phyloP scores from a whole-genome alignment of 2,888 invertebrate species.

The Andricus curvator region DNA sequence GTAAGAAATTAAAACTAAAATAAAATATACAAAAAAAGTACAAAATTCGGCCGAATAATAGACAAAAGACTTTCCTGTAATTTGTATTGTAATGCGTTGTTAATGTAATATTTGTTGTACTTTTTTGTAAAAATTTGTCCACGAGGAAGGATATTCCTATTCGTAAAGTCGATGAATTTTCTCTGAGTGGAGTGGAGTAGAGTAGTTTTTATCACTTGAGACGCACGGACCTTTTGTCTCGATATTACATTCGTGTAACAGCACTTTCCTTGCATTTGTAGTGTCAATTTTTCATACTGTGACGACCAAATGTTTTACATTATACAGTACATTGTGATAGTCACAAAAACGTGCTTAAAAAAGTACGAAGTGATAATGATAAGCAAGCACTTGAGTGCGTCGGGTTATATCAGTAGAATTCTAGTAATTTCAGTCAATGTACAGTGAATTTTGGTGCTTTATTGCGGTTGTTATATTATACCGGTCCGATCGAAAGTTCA shows the following conservation, averaged over 20 bases:
- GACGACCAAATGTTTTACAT: constrained; percentile 38
- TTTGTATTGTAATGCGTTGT: too few relatives aligned
- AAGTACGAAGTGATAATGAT: constrained; percentile 22
- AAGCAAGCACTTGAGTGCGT: constrained; percentile 10
- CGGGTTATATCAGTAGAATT: constrained; percentile 1
- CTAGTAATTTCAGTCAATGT: constrained; percentile 22
- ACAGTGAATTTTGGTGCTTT: constrained; percentile 11
- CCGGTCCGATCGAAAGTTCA: not conserved
- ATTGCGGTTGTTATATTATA: not conserved
- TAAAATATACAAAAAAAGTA: too few relatives aligned
- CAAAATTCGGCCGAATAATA: too few relatives aligned
- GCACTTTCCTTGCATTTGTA: constrained; percentile 26
- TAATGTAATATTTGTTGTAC: too few relatives aligned
- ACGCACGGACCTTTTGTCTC: constrained; percentile 23
- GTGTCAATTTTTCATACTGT: constrained; percentile 29
- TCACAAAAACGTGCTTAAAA: constrained; percentile 13
- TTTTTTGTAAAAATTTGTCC: too few relatives aligned
- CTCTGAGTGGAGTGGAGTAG: constrained; percentile 33
- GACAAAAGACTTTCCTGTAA: too few relatives aligned
- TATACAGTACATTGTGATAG: constrained; percentile 33
- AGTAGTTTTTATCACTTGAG: not conserved
- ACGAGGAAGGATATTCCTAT: too few relatives aligned
- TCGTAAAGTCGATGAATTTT: not conserved
- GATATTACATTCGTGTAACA: constrained; percentile 9
- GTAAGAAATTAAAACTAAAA: too few relatives aligned